Percentiles rank a stretch among this genome's conserved stretches.
Evolutionary conservation across 2,797 vertebrate genomes (phyloP).

Genomic region (Pseudochromis fuscus): DNA sequence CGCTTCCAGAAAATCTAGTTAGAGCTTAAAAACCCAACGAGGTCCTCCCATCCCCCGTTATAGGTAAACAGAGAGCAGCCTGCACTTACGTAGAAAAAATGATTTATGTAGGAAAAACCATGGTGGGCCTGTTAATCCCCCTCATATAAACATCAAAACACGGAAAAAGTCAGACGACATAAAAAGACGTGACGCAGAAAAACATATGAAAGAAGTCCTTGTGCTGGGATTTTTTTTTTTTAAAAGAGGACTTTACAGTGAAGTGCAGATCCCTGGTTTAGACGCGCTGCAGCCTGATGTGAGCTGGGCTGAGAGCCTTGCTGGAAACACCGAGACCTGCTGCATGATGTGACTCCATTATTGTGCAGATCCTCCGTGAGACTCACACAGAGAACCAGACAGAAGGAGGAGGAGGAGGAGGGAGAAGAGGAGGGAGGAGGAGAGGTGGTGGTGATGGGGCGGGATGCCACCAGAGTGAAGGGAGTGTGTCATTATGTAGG

Average conservation of each 20-base stretch:
- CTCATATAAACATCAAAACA: conserved; percentile 71
- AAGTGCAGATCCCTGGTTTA: conserved; percentile 43
- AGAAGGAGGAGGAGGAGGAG: conserved; percentile 54
- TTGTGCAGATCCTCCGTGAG: conserved; percentile 55
- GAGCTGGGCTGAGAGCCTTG: conserved; percentile 17
- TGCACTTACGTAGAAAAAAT: conserved; percentile 43
- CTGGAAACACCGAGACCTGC: conserved; percentile 57
- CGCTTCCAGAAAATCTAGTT: conserved; percentile 45
- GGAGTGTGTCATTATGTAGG: conserved; percentile 76
- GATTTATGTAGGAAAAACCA: conserved; percentile 72
- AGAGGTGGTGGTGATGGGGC: conserved; percentile 49
- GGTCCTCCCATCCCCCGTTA: conserved; percentile 68
- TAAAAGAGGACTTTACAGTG: conserved; percentile 29
- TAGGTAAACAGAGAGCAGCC: conserved; percentile 64
- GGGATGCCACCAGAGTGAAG: conserved; percentile 70
- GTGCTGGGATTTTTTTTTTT: conserved; percentile 30
- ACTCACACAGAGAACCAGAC: conserved; percentile 48
- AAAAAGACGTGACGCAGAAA: conserved; percentile 65
- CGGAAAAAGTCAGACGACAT: conserved; percentile 58
- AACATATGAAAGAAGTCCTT: conserved; percentile 71
- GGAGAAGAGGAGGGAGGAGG: conserved; percentile 56
- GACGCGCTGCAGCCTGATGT: conserved; percentile 36
- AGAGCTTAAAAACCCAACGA: conserved; percentile 34
- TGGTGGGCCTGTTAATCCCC: conserved; percentile 61
- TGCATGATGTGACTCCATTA: conserved; percentile 59